A percentile compares a stretch with the other conserved stretches of the same genome.
These are phyloP conservation scores for Drosophila pseudotakahashii DNA, from an alignment of 2,888 invertebrate species.

Conservation along the genomic window DNA sequence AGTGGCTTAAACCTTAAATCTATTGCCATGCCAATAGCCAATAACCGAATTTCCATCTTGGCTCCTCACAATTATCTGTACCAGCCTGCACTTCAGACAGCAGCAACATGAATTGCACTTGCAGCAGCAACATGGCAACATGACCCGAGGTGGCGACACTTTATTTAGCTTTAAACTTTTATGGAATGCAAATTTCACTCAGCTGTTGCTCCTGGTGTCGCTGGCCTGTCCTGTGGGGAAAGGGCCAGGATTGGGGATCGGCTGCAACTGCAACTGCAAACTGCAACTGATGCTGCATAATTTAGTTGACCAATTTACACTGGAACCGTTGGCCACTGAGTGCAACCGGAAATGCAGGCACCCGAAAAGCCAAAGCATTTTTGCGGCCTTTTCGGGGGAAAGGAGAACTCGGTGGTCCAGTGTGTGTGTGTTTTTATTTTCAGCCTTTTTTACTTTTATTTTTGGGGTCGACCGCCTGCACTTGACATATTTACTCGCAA, in stretches of 20 bases:
- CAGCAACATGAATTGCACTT: slow-evolving; percentile 1
- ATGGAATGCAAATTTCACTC: slow-evolving; percentile 65
- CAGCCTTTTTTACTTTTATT: not conserved
- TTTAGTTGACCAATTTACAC: slow-evolving; percentile 81
- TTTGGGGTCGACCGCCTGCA: slow-evolving; percentile 71
- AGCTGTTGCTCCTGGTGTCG: slow-evolving; percentile 58
- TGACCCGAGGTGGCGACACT: slow-evolving; percentile 45
- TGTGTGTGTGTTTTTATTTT: slow-evolving; percentile 17
- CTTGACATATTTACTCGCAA: slow-evolving; percentile 83
- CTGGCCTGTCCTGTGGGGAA: not conserved
- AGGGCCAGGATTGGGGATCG: slow-evolving; percentile 10
- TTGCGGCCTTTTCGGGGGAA: slow-evolving; percentile 18
- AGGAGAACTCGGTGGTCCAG: not conserved
- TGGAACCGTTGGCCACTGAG: slow-evolving; percentile 69
- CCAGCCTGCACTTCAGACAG: not conserved
- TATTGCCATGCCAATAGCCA: not conserved
- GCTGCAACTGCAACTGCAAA: slow-evolving; percentile 55
- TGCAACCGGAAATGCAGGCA: slow-evolving; percentile 76
- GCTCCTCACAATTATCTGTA: not conserved
- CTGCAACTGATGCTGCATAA: slow-evolving; percentile 79
- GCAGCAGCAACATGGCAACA: slow-evolving; percentile 1
- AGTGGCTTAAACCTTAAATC: no score
- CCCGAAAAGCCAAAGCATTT: slow-evolving; percentile 38
- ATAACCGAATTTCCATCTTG: not conserved
- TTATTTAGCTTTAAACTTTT: slow-evolving; percentile 64